Evolutionary conservation across 2,888 invertebrate species (phyloP).

Genomic region (Camponotus fellah): DNA sequence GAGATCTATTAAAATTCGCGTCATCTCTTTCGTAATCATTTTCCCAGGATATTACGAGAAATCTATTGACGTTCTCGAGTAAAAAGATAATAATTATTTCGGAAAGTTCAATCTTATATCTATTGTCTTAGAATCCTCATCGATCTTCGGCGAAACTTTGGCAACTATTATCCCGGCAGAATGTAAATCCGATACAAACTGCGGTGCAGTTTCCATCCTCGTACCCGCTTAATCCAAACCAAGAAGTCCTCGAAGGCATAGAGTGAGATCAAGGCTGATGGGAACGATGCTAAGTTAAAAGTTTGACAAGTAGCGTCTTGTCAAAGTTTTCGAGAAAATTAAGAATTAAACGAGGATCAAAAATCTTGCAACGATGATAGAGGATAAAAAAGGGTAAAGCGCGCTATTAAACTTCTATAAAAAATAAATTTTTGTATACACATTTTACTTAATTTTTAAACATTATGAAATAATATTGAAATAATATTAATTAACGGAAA

Average conservation of each 20-base stretch:
- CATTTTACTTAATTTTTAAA: background rate
- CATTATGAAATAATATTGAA: background rate
- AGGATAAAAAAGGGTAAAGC: background rate
- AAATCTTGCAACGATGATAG: background rate
- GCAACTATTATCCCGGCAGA: conserved; percentile 70
- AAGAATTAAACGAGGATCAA: conserved; percentile 50
- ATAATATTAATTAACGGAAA: background rate
- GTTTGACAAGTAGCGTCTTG: conserved; percentile 61
- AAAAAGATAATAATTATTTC: conserved; percentile 65
- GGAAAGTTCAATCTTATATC: conserved; percentile 64
- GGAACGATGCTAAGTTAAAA: conserved; percentile 59
- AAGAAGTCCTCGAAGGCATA: conserved; percentile 32
- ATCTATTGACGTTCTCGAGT: conserved; percentile 22
- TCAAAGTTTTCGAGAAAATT: conserved; percentile 55
- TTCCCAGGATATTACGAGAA: background rate
- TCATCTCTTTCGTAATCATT: conserved; percentile 14
- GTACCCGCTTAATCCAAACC: conserved; percentile 65
- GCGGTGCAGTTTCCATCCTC: conserved; percentile 67
- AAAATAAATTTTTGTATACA: background rate
- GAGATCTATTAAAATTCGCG: background rate
- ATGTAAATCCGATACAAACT: conserved; percentile 77
- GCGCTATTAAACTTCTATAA: background rate
- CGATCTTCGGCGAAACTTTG: conserved; percentile 60
- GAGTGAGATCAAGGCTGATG: conserved; percentile 18
- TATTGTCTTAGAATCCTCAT: conserved; percentile 35